Base-by-base conservation (phyloP, 2,888 invertebrate genomes). In the Diarsia mendica region DNA sequence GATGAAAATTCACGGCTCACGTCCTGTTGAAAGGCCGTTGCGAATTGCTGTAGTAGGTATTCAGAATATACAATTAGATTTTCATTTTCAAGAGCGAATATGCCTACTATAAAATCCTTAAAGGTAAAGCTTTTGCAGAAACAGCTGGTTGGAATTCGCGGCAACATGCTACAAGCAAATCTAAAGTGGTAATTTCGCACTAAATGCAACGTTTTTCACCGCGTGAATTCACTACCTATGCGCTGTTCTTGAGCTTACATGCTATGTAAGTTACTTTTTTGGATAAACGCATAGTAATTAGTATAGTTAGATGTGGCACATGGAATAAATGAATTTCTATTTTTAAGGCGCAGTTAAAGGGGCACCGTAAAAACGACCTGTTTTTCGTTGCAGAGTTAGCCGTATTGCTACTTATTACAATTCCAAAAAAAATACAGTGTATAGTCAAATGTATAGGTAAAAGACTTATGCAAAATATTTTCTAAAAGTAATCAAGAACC, bases 1-100 rank as follows among this genome's bases (percentile, higher is more conserved):
- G 8, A 6, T 53, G 39, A 18, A 76, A 80, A 39, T 2, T 51
- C 80, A 79, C 72, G 58, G 33, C 13, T 51, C 72, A 13, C 46
- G 10, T 48, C 20, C 20, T n/a, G n/a, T 61, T 39, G 28, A 76
- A 28, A 61, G 28, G 2, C 46, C 60, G 4, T 20, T 39, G 23
- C 13, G 23, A 15, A n/a, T 28, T 23, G 20, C 9, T 46, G n/a
- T 20, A 13, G 48, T n/a, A n/a, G n/a, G n/a, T 49, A 6, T 51
- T 5, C 23, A 20, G 44, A 23, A 0, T 60, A 68, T 60, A 15
- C n/a, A 79, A 51, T 58, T 60, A 20, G 11, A 23, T 79, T 28
- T 28, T 28, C 28, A 51, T 78, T 58, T 33, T 13, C 2, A 51
- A 60, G 11, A 79, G 11, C 2, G 15, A 55, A 13, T 66, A 46